Conservation (phyloP, 2,797 vertebrate genomes). For the Ctenochaetus hawaiiensis region DNA sequence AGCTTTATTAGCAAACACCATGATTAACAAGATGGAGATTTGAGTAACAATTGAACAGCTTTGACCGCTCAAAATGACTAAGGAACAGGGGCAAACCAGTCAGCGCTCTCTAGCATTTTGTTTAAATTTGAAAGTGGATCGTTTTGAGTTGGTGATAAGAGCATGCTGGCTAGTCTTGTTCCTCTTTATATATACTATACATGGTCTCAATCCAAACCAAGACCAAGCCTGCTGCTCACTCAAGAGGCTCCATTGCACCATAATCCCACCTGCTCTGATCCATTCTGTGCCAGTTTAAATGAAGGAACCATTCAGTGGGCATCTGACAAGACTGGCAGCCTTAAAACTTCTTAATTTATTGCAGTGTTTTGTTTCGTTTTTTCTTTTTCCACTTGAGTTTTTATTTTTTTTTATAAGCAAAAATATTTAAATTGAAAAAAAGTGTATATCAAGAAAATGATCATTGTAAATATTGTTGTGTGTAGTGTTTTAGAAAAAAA, state of each 20-base stretch:
- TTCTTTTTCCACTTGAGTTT: conserved; percentile 70
- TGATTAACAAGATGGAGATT: conserved; percentile 23
- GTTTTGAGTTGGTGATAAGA: conserved; percentile 43
- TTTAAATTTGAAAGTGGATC: conserved; percentile 44
- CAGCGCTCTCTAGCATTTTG: conserved; percentile 44
- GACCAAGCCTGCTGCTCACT: conserved; percentile 66
- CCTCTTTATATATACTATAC: conserved; percentile 9
- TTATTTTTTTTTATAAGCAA: conserved; percentile 79
- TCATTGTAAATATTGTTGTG: conserved; percentile 83
- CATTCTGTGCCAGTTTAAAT: conserved; percentile 82
- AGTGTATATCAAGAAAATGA: conserved; percentile 78
- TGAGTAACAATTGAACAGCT: conserved; percentile 23
- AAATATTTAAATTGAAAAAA: conserved; percentile 83
- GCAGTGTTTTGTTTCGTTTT: conserved; percentile 75
- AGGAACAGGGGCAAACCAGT: conserved; percentile 24
- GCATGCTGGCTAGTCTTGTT: conserved; percentile 45
- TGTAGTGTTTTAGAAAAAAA: conserved; percentile 80
- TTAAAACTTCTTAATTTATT: conserved; percentile 87
- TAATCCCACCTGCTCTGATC: conserved; percentile 65
- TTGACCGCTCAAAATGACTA: conserved; percentile 14
- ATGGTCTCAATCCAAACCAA: conserved; percentile 40
- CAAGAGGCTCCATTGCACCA: conserved; percentile 54
- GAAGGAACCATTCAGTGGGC: conserved; percentile 71
- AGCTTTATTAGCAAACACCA: conserved; percentile 40
- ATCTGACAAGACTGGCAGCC: conserved; percentile 84